These are phyloP conservation scores for Brenthis ino DNA, from an alignment of 2,888 invertebrate genomes.

Conservation along the genomic window DNA sequence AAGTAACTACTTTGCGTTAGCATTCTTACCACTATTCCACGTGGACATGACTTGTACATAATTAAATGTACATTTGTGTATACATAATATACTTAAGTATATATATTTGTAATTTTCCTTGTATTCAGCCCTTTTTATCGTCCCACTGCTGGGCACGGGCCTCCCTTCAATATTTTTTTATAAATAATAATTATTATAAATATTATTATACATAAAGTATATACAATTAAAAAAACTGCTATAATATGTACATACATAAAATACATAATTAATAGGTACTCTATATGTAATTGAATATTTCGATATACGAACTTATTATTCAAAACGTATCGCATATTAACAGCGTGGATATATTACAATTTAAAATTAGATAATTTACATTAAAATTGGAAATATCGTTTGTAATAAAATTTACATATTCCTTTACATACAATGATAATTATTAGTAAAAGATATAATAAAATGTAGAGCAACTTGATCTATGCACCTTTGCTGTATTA, in stretches of 20 bases:
- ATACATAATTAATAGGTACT: neutral
- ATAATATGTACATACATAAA: neutral
- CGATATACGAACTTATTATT: slow-evolving; percentile 7
- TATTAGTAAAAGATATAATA: neutral
- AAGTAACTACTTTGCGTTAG: too few relatives aligned
- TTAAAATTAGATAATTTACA: slow-evolving; percentile 8
- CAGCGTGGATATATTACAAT: slow-evolving; percentile 2
- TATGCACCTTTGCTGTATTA: neutral
- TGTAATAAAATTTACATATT: neutral
- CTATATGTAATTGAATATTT: neutral
- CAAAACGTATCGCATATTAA: slow-evolving; percentile 7
- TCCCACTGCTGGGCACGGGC: too few relatives aligned
- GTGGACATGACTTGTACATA: too few relatives aligned
- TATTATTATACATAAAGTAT: too few relatives aligned
- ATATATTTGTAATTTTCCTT: too few relatives aligned
- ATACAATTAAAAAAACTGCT: too few relatives aligned
- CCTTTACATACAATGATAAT: slow-evolving; percentile 1
- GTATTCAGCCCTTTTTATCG: too few relatives aligned
- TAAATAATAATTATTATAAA: too few relatives aligned
- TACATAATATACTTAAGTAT: too few relatives aligned
- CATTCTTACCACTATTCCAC: too few relatives aligned
- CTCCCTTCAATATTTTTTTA: too few relatives aligned
- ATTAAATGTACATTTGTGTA: neutral
- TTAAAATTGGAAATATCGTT: neutral
- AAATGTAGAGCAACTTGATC: slow-evolving; percentile 8